These are phyloP conservation scores for Lagenorhynchus albirostris DNA, from an alignment of 2,113 vertebrate genomes.

Conservation along the genomic window DNA sequence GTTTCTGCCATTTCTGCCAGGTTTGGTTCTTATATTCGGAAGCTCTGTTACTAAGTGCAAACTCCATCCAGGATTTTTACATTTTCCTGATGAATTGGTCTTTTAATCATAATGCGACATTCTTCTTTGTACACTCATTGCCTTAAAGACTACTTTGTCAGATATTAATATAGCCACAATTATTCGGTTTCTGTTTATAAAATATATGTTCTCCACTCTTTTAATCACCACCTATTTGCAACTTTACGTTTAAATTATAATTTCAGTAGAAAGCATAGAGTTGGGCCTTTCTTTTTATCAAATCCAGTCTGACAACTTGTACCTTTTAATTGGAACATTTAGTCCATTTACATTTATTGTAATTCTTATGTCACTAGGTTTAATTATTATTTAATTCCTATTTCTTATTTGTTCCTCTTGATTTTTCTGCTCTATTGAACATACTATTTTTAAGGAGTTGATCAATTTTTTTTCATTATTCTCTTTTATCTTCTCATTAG, in stretches of 20 bases:
- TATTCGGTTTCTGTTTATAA: not conserved
- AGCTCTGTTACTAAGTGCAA: too few relatives aligned
- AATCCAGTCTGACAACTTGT: not conserved
- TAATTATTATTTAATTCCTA: not conserved
- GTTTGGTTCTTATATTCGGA: too few relatives aligned
- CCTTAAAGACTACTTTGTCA: not conserved
- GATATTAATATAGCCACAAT: not conserved
- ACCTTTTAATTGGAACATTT: not conserved
- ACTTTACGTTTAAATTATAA: not conserved
- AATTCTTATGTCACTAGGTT: not conserved
- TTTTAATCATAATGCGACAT: not conserved
- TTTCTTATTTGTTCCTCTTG: not conserved
- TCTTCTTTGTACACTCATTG: not conserved
- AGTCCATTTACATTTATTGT: not conserved
- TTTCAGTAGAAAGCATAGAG: not conserved
- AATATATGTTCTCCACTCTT: not conserved
- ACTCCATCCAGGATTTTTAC: not conserved
- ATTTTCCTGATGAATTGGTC: not conserved
- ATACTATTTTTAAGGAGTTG: not conserved
- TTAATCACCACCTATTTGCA: not conserved
- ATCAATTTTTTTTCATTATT: not conserved
- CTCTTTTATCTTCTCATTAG: not conserved
- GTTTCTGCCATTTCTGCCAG: too few relatives aligned
- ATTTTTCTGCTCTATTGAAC: not conserved
- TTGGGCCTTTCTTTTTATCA: not conserved